These are phyloP conservation scores for Timandra comae DNA, from an alignment of 2,888 invertebrate species.

Conservation along the genomic window DNA sequence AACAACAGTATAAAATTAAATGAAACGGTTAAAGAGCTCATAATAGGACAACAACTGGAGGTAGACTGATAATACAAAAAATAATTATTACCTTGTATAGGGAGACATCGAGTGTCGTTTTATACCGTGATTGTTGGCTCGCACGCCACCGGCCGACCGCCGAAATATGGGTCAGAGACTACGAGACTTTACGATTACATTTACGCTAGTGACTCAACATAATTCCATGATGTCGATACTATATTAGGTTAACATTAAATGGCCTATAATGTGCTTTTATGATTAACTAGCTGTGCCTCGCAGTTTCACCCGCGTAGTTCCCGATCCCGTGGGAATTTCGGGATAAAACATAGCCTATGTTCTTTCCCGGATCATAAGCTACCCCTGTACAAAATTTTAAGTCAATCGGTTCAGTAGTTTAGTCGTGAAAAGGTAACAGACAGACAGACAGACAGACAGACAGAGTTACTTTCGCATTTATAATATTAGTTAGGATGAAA, in stretches of 20 bases:
- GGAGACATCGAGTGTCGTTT: constrained; percentile 56
- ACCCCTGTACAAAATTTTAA: too few relatives aligned
- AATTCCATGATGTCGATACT: constrained; percentile 35
- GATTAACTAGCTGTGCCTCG: too few relatives aligned
- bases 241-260: constrained; percentile 30
- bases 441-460: too few relatives aligned
- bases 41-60: constrained; percentile 50
- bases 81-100: constrained; percentile 57
- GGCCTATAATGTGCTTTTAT: constrained; percentile 2
- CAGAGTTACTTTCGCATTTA: too few relatives aligned
- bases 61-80: constrained; percentile 47
- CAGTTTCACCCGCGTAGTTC: too few relatives aligned
- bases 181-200: constrained; percentile 41
- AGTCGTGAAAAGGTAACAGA: too few relatives aligned
- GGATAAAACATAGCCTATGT: too few relatives aligned
- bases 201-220: constrained; percentile 43
- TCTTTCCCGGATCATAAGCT: too few relatives aligned
- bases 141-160: constrained; percentile 41
- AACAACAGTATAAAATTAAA: constrained; percentile 17
- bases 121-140: constrained; percentile 54
- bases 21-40: constrained; percentile 34
- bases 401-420: too few relatives aligned
- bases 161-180: constrained; percentile 41
- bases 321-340: too few relatives aligned
- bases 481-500: too few relatives aligned